phyloP scores from a whole-genome alignment of 2,113 vertebrate genomes.

The Seriola rivoliana region DNA sequence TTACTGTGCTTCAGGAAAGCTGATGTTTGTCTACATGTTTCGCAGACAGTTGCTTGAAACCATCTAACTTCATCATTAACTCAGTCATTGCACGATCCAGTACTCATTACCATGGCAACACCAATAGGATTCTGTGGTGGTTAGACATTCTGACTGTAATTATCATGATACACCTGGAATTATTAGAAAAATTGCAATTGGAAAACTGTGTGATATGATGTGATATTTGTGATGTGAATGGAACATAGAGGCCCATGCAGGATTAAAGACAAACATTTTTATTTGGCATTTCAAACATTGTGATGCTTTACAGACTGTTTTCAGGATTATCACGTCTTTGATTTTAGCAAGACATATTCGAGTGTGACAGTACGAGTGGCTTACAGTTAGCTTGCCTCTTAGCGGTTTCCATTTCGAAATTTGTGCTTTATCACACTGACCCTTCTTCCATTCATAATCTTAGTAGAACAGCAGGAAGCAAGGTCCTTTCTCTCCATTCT shows the following conservation, averaged over 20 bases:
- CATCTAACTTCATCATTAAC: not conserved
- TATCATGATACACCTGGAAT: not conserved
- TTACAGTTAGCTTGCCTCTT: not conserved
- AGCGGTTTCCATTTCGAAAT: not conserved
- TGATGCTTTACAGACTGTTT: not conserved
- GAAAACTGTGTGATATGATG: too few relatives aligned
- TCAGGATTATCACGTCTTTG: not conserved
- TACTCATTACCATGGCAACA: slow-evolving; percentile 47
- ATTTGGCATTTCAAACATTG: not conserved
- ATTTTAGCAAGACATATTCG: not conserved
- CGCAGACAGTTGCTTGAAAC: slow-evolving; percentile 3
- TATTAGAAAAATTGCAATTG: not conserved
- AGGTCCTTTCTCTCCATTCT: not conserved
- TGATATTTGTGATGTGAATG: not conserved
- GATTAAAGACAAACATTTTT: not conserved
- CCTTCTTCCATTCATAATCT: not conserved
- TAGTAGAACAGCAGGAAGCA: not conserved
- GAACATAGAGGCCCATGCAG: not conserved
- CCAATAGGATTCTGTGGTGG: not conserved
- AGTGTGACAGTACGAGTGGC: not conserved
- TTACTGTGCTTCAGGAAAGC: not conserved
- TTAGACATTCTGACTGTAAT: not conserved
- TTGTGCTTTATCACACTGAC: not conserved
- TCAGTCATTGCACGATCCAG: slow-evolving; percentile 5
- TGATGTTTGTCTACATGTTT: not conserved